A percentile compares a stretch with the other conserved stretches of the same genome.
phyloP scores from a whole-genome alignment of 2,888 invertebrate genomes.

The Portevinia maculata region DNA sequence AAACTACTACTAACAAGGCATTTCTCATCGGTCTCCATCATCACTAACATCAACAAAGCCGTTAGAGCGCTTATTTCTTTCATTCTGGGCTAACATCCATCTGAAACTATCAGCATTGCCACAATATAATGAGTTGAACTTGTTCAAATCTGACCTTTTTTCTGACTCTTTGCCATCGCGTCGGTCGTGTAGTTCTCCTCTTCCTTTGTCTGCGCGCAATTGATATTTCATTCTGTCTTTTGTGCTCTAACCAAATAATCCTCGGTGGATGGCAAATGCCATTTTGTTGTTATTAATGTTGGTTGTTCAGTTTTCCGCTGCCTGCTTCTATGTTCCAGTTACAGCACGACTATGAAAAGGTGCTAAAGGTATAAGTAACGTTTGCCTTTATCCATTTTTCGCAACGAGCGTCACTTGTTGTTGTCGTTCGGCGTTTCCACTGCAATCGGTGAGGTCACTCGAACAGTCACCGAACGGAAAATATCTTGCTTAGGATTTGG shows the following conservation, averaged over 20 bases:
- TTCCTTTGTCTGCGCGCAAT: constrained; percentile 50
- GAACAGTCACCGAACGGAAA: constrained; percentile 41
- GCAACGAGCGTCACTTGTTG: constrained; percentile 14
- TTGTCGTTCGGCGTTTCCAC: constrained; percentile 28
- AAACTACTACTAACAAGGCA: constrained; percentile 41
- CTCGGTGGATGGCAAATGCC: constrained; percentile 53
- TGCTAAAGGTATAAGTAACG: constrained; percentile 31
- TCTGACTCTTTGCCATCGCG: constrained; percentile 14
- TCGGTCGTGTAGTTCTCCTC: constrained; percentile 14
- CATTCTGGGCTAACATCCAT: constrained; percentile 33
- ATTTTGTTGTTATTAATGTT: constrained; percentile 57
- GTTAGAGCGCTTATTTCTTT: constrained; percentile 44
- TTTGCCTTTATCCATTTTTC: constrained; percentile 32
- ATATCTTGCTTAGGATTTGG: constrained; percentile 59
- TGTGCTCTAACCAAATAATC: constrained; percentile 63
- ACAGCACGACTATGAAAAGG: constrained; percentile 55
- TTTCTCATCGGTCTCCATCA: constrained; percentile 27
- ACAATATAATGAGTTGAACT: constrained; percentile 69
- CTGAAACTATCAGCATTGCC: constrained; percentile 51
- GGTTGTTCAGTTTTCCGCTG: constrained; percentile 51
- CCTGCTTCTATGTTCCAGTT: constrained; percentile 62
- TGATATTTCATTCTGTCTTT: constrained; percentile 66
- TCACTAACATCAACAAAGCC: constrained; percentile 7
- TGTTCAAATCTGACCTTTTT: constrained; percentile 68
- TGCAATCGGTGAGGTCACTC: constrained; percentile 59